A percentile compares a stretch with the other conserved stretches of the same genome.
Conservation (phyloP, 92 coral and sea anemone species). For the Porites lobata region DNA sequence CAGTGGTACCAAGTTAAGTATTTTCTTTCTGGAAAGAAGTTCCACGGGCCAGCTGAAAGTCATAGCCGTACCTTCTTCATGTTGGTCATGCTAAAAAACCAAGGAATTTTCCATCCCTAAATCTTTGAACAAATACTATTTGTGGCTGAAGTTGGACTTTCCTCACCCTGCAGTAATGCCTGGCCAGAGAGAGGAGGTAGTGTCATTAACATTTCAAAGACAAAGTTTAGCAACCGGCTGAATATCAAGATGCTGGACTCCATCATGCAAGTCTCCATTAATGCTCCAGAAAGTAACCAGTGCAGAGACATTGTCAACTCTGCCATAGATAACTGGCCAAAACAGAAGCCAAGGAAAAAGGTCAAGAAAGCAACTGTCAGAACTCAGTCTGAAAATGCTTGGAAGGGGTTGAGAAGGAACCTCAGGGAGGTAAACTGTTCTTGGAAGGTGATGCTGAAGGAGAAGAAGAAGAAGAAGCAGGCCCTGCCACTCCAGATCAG, state of each 20-base stretch:
- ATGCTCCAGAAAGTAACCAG: slow-evolving; percentile 10
- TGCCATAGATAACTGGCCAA: not conserved
- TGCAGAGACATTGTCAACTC: not conserved
- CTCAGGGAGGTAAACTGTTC: not conserved
- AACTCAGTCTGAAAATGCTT: slow-evolving; percentile 3
- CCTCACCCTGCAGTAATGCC: slow-evolving; percentile 28
- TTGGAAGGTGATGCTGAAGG: not conserved
- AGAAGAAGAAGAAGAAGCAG: too few species aligned
- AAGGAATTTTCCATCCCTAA: slow-evolving; percentile 41
- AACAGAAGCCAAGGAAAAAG: slow-evolving; percentile 13
- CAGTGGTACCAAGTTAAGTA: slow-evolving; percentile 37
- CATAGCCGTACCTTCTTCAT: slow-evolving; percentile 31
- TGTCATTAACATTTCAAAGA: slow-evolving; percentile 19
- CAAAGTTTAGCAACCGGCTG: slow-evolving; percentile 21
- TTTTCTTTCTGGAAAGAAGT: slow-evolving; percentile 25
- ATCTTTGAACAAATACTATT: slow-evolving; percentile 23
- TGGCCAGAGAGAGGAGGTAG: slow-evolving; percentile 41
- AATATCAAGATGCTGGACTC: slow-evolving; percentile 8
- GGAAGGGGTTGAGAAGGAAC: not conserved
- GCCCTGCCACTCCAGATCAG: too few species aligned
- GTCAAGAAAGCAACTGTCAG: slow-evolving; percentile 9
- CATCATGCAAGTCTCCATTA: slow-evolving; percentile 26
- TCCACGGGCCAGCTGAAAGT: slow-evolving; percentile 18
- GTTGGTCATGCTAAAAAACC: slow-evolving; percentile 21
- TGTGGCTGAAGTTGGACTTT: slow-evolving; percentile 32